These are phyloP conservation scores for Drosophila ogumai DNA, from an alignment of 1,140 invertebrate species.

Conservation along the genomic window DNA sequence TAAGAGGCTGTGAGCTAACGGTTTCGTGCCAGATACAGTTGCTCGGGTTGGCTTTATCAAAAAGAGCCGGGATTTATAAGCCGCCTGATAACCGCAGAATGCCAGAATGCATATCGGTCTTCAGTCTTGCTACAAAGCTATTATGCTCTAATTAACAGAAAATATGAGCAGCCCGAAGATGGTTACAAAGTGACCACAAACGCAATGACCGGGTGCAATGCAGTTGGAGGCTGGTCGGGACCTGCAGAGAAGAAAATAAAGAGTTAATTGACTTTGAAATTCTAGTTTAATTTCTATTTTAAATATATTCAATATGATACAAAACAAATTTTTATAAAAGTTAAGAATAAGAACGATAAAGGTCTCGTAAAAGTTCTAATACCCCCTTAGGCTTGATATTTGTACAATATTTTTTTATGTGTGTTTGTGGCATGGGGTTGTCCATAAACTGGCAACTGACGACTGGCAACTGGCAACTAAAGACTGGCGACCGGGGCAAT, in stretches of 20 bases:
- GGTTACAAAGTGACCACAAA: slow-evolving; percentile 62
- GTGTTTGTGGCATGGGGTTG: slow-evolving; percentile 11
- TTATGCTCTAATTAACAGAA: slow-evolving; percentile 74
- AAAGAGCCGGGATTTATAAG: slow-evolving; percentile 21
- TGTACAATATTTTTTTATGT: neutral
- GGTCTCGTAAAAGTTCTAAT: too few relatives aligned
- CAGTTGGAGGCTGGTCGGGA: slow-evolving; percentile 39
- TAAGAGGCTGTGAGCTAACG: slow-evolving; percentile 49
- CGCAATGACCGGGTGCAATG: slow-evolving; percentile 45
- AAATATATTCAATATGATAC: neutral
- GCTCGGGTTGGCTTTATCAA: slow-evolving; percentile 15
- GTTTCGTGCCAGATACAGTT: slow-evolving; percentile 58
- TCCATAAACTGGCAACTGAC: slow-evolving; percentile 29
- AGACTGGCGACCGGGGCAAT: slow-evolving; percentile 54
- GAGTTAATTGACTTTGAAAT: too few relatives aligned
- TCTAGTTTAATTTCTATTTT: neutral
- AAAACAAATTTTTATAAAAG: too few relatives aligned
- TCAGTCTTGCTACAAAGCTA: slow-evolving; percentile 24
- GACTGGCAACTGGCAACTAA: slow-evolving; percentile 7
- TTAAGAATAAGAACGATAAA: neutral
- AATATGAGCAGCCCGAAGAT: slow-evolving; percentile 29
- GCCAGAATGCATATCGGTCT: slow-evolving; percentile 45
- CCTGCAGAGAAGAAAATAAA: slow-evolving; percentile 3
- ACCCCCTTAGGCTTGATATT: neutral
- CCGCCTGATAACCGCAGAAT: slow-evolving; percentile 54